Percentiles rank a stretch among this genome's conserved stretches.
These are phyloP conservation scores for Trichomalopsis sarcophagae DNA, from an alignment of 1,140 invertebrate genomes.

Conservation along the genomic window DNA sequence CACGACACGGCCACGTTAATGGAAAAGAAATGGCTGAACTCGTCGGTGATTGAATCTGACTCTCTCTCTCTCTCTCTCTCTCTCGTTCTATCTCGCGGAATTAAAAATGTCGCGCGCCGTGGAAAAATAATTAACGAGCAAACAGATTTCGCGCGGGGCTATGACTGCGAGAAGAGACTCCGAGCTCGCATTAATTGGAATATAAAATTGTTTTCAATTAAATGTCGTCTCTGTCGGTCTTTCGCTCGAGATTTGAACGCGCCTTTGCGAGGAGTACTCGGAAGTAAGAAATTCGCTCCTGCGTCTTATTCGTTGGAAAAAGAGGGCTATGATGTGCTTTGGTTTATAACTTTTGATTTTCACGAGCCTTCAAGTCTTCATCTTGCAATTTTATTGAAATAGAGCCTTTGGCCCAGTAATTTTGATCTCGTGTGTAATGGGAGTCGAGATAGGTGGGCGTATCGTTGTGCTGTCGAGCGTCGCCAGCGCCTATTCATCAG, in stretches of 20 bases:
- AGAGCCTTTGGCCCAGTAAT: too few species aligned
- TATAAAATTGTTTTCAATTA: conserved; percentile 49
- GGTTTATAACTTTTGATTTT: too few species aligned
- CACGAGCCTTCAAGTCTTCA: too few species aligned
- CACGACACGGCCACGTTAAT: not conserved
- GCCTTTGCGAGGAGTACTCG: not conserved
- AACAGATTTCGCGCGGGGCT: conserved; percentile 14
- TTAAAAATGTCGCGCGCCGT: conserved; percentile 39
- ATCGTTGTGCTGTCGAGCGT: not conserved
- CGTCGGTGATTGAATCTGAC: conserved; percentile 32
- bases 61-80: not conserved
- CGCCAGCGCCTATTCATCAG: not conserved
- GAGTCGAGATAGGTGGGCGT: not conserved
- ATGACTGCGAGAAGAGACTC: too few species aligned
- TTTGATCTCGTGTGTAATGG: too few species aligned
- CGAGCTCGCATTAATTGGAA: conserved; percentile 41
- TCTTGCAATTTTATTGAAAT: too few species aligned
- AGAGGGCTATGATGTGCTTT: too few species aligned
- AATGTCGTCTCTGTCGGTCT: not conserved
- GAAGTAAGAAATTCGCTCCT: not conserved
- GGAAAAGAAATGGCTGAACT: conserved; percentile 35
- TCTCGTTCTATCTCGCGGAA: not conserved
- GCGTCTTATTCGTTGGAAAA: too few species aligned
- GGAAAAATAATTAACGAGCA: conserved; percentile 48
- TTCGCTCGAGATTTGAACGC: not conserved